Conservation (phyloP, 2,888 invertebrate genomes). For the Dolomedes plantarius region DNA sequence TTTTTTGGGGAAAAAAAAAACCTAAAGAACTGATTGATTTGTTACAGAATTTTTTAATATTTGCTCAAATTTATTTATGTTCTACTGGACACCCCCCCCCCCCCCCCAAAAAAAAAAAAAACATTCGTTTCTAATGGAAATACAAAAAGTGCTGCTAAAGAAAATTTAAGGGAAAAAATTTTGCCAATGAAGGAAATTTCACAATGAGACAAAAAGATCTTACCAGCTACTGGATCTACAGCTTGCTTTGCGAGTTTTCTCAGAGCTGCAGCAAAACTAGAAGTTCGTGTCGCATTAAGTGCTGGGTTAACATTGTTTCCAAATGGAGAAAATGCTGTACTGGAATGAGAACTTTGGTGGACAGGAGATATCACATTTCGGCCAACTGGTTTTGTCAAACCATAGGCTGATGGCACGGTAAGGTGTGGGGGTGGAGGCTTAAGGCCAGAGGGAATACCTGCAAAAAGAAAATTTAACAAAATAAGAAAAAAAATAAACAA, state of each 20-base stretch:
- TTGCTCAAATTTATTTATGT: no score
- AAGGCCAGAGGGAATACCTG: conserved; percentile 74
- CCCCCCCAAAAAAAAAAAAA: no score
- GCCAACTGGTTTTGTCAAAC: conserved; percentile 73
- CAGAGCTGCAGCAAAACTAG: conserved; percentile 91
- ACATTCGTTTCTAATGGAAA: no score
- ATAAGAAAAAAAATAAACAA: background rate
- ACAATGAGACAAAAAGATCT: no score
- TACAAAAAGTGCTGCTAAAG: no score
- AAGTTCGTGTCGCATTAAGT: conserved; percentile 78
- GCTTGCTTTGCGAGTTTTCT: conserved; percentile 94
- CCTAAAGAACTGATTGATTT: no score
- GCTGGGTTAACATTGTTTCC: conserved; percentile 74
- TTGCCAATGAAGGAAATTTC: no score
- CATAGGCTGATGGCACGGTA: conserved; percentile 74
- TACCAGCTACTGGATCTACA: conserved; percentile 77
- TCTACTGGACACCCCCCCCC: no score
- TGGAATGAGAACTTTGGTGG: conserved; percentile 74
- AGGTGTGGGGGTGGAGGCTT: conserved; percentile 76
- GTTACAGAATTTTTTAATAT: no score
- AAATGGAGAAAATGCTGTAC: conserved; percentile 75
- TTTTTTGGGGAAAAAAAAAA: no score
- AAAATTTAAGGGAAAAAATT: no score
- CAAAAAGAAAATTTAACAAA: conserved; percentile 40
- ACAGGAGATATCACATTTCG: conserved; percentile 77